phyloP scores from a whole-genome alignment of 2,888 invertebrate species.

The Lobophora halterata region DNA sequence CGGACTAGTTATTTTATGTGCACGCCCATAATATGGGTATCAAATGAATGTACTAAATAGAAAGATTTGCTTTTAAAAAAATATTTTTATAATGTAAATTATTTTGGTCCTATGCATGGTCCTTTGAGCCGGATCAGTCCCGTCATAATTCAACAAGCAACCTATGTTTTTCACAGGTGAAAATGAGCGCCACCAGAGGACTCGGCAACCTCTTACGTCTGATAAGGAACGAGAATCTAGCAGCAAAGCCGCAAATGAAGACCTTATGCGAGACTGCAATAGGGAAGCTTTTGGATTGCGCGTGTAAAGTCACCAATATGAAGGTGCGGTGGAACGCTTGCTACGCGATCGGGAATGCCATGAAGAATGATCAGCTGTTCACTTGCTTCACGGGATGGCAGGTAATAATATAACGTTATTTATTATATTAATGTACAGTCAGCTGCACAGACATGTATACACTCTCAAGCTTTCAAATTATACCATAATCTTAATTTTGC shows the following conservation, averaged over 20 bases:
- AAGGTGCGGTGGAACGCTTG: constrained; percentile 97
- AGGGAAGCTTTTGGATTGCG: constrained; percentile 84
- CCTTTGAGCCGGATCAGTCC: too few species aligned
- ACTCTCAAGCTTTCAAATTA: too few species aligned
- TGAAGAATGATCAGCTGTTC: constrained; percentile 82
- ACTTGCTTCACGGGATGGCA: constrained; percentile 76
- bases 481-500: too few species aligned
- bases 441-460: too few species aligned
- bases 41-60: too few species aligned
- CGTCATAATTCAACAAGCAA: too few species aligned
- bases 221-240: constrained; percentile 74
- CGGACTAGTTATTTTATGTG: too few species aligned
- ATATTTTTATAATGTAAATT: too few species aligned
- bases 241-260: constrained; percentile 69
- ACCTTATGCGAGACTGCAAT: constrained; percentile 82
- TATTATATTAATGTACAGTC: not conserved
- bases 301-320: constrained; percentile 86
- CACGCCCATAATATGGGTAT: too few species aligned
- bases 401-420: constrained; percentile 49
- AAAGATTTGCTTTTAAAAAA: too few species aligned
- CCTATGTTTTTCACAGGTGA: constrained; percentile 50
- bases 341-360: constrained; percentile 90
- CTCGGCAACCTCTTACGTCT: constrained; percentile 89
- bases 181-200: constrained; percentile 90
- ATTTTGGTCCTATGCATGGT: too few species aligned